Evolutionary conservation across 2,888 invertebrate genomes (phyloP), one percentile per base, ranked within the genome.

Genomic region (Cataglyphis livida): DNA sequence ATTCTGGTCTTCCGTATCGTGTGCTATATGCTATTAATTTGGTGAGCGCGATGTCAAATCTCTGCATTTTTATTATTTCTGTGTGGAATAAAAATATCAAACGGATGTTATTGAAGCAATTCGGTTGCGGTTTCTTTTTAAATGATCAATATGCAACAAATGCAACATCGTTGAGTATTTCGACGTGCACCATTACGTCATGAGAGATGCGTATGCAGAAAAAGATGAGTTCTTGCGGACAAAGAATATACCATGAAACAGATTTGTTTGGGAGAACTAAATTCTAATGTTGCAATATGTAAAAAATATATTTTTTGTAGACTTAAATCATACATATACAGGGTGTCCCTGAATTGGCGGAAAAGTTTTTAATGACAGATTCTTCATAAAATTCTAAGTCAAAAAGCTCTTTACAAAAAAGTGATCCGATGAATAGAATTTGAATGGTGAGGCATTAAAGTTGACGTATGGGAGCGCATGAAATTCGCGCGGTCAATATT

Each of bases 11-110:
- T 25, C 12, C 41, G 97, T 91, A 96, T 96, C 0, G 95, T 10
- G 0, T 10, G 0, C 3, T 12, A 3, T 41, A 12, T 41, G 10
- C 3, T 41, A 2, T 41, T 41, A 12, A 41, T 41, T 41, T 41
- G 41, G 12, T 41, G 41, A 15, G 44, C 96, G 97, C 12, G 3
- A 3, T 41, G 12, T 12, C 12, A 0, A 97, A 97, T 0, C 94
- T 97, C 0, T 95, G 96, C 65, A 96, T 97, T 68, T 97, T 97
- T 94, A 94, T 97, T 87, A 96, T 97, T 88, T 97, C 97, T 93
- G 97, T 97, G 3, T 97, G 96, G 95, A 97, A 97, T 92, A 95
- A 95, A 89, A 97, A 96, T 92, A 96, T 96, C 81, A 96, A 96
- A 93, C 95, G 95, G 12, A 94, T 96, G 65, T 94, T 97, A 57